These are phyloP conservation scores for Lophotis ruficrista DNA, from an alignment of 2,113 vertebrate genomes.

Conservation along the genomic window DNA sequence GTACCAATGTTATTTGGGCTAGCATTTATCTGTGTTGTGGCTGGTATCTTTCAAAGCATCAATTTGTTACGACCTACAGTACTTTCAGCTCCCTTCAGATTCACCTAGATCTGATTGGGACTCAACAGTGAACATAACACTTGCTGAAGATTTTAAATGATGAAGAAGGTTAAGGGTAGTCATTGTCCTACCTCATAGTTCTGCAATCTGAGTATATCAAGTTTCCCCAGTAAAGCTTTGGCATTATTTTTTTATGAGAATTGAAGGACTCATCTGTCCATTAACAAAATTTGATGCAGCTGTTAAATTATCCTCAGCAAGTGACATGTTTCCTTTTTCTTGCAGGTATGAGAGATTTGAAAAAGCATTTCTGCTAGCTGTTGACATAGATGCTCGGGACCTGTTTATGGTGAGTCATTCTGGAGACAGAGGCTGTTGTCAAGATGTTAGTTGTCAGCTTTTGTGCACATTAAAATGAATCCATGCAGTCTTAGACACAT, in stretches of 20 bases:
- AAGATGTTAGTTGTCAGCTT: slow-evolving; percentile 58
- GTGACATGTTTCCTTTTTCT: background rate
- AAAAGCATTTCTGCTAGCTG: slow-evolving; percentile 95
- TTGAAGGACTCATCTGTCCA: background rate
- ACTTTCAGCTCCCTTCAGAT: background rate
- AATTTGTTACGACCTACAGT: background rate
- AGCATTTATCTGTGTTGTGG: background rate
- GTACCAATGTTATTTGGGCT: background rate
- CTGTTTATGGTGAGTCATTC: slow-evolving; percentile 94
- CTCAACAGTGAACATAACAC: background rate
- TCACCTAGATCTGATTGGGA: background rate
- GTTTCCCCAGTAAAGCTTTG: background rate
- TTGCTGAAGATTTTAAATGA: background rate
- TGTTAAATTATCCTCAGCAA: background rate
- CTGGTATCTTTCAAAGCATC: background rate
- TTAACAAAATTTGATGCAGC: background rate
- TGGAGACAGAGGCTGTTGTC: slow-evolving; percentile 37
- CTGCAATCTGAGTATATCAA: background rate
- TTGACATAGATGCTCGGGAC: slow-evolving; percentile 91
- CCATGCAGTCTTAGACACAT: background rate
- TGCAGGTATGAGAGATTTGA: slow-evolving; percentile 91
- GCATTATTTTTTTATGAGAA: background rate
- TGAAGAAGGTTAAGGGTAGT: background rate
- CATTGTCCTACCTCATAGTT: background rate
- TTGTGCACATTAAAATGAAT: slow-evolving; percentile 51